Evolutionary conservation across 2,113 vertebrate genomes (phyloP).

Genomic region (Actinemys pallida): DNA sequence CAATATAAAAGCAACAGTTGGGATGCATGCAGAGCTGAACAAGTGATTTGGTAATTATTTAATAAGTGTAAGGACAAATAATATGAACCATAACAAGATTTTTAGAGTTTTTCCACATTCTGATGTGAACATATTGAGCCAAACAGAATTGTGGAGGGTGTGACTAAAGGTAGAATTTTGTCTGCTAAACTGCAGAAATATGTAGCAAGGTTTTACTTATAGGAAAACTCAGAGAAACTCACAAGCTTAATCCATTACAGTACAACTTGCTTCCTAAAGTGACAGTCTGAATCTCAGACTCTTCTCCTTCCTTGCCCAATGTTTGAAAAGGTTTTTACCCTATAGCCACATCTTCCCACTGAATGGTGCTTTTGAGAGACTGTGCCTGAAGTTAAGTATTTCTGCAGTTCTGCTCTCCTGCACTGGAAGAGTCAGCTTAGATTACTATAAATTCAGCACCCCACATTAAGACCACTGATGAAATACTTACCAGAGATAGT

Average conservation of each 20-base stretch:
- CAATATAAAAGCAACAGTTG: neutral
- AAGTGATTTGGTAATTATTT: neutral
- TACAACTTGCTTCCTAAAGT: neutral
- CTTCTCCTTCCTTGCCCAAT: neutral
- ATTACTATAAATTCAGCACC: neutral
- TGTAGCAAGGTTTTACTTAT: neutral
- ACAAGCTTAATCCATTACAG: neutral
- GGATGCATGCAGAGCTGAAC: neutral
- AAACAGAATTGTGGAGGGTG: neutral
- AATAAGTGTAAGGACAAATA: neutral
- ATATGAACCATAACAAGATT: neutral
- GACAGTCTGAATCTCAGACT: neutral
- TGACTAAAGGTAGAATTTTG: neutral
- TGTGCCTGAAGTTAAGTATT: neutral
- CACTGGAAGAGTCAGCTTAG: neutral
- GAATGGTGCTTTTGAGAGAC: neutral
- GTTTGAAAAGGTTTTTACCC: neutral
- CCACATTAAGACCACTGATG: neutral
- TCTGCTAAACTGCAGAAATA: neutral
- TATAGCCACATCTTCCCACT: neutral
- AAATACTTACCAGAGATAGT: neutral
- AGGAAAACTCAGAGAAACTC: neutral
- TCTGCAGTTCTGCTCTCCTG: neutral
- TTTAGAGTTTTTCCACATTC: neutral
- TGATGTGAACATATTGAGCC: neutral